These are phyloP conservation scores for Ormyrus pomaceus DNA, from an alignment of 2,888 invertebrate species.

Conservation along the genomic window DNA sequence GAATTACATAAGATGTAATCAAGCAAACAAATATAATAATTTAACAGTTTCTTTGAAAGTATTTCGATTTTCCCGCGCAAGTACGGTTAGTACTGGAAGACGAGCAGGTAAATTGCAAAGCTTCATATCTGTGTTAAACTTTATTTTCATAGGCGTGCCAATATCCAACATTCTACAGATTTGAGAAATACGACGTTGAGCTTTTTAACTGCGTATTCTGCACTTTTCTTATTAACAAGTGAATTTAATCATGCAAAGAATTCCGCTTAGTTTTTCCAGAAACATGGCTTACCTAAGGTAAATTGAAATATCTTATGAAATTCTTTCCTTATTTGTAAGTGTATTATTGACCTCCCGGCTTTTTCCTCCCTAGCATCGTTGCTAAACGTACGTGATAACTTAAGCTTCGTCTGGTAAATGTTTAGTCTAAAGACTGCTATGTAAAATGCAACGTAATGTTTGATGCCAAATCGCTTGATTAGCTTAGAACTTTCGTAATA, in stretches of 20 bases:
- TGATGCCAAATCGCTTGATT: constrained; percentile 15
- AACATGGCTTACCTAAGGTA: constrained; percentile 71
- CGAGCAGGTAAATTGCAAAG: not conserved
- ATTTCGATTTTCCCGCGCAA: constrained; percentile 20
- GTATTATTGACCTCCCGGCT: constrained; percentile 16
- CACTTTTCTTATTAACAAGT: not conserved
- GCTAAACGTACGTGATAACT: not conserved
- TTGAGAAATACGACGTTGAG: constrained; percentile 22
- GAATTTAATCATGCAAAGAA: constrained; percentile 66
- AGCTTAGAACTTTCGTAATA: constrained; percentile 1
- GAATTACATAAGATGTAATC: not conserved
- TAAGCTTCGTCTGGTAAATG: not conserved
- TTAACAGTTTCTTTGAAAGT: not conserved
- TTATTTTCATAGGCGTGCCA: not conserved
- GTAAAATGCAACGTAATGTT: not conserved
- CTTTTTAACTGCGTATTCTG: not conserved
- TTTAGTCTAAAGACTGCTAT: not conserved
- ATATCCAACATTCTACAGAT: constrained; percentile 18
- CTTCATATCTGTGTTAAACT: not conserved
- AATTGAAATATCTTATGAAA: constrained; percentile 11
- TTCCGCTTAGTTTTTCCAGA: constrained; percentile 63
- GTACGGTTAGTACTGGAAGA: not conserved
- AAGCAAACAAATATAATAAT: not conserved
- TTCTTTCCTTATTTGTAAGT: not conserved
- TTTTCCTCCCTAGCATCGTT: constrained; percentile 3